Base-by-base conservation (phyloP, 2,113 vertebrate genomes). In the Oophaga pumilio region DNA sequence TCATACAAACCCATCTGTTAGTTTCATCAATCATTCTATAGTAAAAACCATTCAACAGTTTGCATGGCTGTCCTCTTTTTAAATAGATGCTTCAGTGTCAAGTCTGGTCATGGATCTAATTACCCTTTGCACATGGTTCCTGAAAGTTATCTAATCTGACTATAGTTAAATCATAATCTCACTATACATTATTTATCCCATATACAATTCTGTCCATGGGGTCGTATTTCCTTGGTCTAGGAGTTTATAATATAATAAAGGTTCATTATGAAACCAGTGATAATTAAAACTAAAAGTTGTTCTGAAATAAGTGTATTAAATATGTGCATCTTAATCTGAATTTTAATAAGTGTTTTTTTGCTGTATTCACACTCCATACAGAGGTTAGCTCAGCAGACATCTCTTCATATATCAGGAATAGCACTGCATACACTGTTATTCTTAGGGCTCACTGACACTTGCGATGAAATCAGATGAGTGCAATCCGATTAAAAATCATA, bases 31-130 rank as follows among this genome's bases (percentile, higher is more conserved):
- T 12, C 52, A 52, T 8, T 7, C 49, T 76, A 13, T 53, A 52
- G 13, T 57, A n/a, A 78, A 12, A 56, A 26, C 3, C 0, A 24
- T 56, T 78, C 49, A 24, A 43, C 20, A 60, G 28, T 80, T 57
- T 60, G 57, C 78, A 81, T 62, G 28, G 78, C 6, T 81, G 24
- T 9, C 18, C 57, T 22, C 28, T n/a, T 20, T 60, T 81, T 81
- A 81, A 81, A 81, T 62, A 81, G 56, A 43, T 17, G 8, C 57
- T 62, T 81, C 33, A 15, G 24, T 78, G 77, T 57, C 53, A 33
- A 20, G 8, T 60, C 56, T 60, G 56, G 8, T 80, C 56, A 28
- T 59, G 26, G 77, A 81, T 81, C 26, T 22, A 33, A 81, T 81
- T 62, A 81, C n/a, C 57, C 78, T 33, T 62, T 20, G 24, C 28